phyloP scores from a whole-genome alignment of 2,888 invertebrate genomes.

The Amphipyra berbera region DNA sequence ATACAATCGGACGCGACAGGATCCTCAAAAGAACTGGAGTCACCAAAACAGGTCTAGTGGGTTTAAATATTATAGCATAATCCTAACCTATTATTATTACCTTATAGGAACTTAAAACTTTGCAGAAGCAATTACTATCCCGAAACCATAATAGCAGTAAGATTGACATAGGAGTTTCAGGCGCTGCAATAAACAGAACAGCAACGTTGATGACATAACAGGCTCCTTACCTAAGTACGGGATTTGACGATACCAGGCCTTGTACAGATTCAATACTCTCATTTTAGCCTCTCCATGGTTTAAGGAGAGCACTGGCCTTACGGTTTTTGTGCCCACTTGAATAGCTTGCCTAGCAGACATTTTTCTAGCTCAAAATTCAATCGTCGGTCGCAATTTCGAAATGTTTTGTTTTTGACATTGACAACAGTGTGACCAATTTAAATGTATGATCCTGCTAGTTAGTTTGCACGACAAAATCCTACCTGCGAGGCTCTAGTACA shows the following conservation, averaged over 20 bases:
- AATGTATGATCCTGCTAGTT: too few relatives aligned
- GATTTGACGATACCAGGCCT: slow-evolving; percentile 98
- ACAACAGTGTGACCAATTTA: not conserved
- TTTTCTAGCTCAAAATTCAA: slow-evolving; percentile 23
- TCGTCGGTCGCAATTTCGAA: slow-evolving; percentile 23
- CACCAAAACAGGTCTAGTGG: too few relatives aligned
- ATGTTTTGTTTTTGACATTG: slow-evolving; percentile 45
- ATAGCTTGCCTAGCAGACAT: slow-evolving; percentile 83
- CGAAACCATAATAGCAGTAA: not conserved
- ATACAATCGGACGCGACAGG: too few relatives aligned
- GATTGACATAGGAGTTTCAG: too few relatives aligned
- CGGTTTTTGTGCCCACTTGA: slow-evolving; percentile 90
- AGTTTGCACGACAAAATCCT: too few relatives aligned
- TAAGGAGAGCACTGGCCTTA: slow-evolving; percentile 95
- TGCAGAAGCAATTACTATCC: too few relatives aligned
- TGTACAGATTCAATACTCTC: slow-evolving; percentile 96
- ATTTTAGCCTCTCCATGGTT: slow-evolving; percentile 94
- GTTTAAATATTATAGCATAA: too few relatives aligned
- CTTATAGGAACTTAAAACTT: too few relatives aligned
- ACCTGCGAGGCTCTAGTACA: too few relatives aligned
- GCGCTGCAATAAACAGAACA: slow-evolving; percentile 6
- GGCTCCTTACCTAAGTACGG: slow-evolving; percentile 94
- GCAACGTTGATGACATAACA: slow-evolving; percentile 83
- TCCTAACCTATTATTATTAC: too few relatives aligned
- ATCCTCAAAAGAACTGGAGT: too few relatives aligned